Evolutionary conservation across 2,888 invertebrate species (phyloP).

Genomic region (Spodoptera littoralis): DNA sequence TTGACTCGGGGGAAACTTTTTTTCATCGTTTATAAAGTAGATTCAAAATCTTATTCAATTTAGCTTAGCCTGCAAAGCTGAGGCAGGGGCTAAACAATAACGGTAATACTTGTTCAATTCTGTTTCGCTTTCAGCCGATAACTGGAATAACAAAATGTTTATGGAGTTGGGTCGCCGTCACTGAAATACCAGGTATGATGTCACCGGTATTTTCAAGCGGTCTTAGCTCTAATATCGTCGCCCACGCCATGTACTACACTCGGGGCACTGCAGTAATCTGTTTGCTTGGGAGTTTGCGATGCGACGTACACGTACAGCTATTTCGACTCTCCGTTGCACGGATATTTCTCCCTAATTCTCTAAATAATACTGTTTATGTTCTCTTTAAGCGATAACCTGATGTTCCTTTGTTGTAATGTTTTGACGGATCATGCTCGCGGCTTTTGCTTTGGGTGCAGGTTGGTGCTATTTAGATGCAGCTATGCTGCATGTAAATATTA

Average conservation of each 20-base stretch:
- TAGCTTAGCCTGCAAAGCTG: constrained; percentile 32
- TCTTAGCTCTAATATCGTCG: constrained; percentile 28
- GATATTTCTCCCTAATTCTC: constrained; percentile 27
- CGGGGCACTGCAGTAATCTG: constrained; percentile 36
- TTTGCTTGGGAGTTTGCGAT: constrained; percentile 38
- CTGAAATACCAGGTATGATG: background rate
- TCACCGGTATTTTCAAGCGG: constrained; percentile 26
- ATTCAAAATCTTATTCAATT: constrained; percentile 40
- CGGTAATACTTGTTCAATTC: constrained; percentile 20
- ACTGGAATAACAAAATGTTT: constrained; percentile 4
- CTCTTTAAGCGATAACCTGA: constrained; percentile 13
- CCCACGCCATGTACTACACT: constrained; percentile 21
- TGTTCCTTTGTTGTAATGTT: constrained; percentile 28
- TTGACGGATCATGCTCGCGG: constrained; percentile 24
- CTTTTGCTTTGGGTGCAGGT: constrained; percentile 2
- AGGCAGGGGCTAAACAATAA: constrained; percentile 17
- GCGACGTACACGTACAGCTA: constrained; percentile 12
- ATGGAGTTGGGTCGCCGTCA: background rate
- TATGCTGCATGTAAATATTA: too few relatives aligned
- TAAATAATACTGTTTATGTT: constrained; percentile 38
- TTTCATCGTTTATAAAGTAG: constrained; percentile 20
- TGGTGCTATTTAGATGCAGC: too few relatives aligned
- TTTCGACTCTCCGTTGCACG: constrained; percentile 13
- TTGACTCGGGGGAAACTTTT: constrained; percentile 23
- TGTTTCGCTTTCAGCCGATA: constrained; percentile 16